A percentile compares a stretch with the other conserved stretches of the same genome.
Conservation (phyloP, 2,888 invertebrate species). For the Anthophora plumipes region DNA sequence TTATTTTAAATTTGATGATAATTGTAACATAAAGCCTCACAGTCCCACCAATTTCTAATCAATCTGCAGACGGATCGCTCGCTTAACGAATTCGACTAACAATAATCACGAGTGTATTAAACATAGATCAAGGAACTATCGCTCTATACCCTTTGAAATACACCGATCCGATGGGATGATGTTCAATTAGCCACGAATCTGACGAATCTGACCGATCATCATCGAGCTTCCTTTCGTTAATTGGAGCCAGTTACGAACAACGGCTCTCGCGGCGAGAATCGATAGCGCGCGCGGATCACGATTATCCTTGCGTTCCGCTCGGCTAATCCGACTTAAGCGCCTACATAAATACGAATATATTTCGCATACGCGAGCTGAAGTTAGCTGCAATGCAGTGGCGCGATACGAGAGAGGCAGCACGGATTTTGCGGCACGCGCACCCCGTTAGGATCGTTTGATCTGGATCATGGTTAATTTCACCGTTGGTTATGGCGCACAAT, state of each 20-base stretch:
- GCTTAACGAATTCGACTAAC: not conserved
- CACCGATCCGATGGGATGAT: too few relatives aligned
- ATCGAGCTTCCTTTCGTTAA: conserved; percentile 36
- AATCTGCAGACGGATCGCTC: not conserved
- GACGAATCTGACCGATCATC: conserved; percentile 23
- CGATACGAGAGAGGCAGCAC: conserved; percentile 34
- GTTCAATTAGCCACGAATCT: conserved; percentile 17
- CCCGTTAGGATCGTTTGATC: conserved; percentile 68
- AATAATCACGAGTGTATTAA: conserved; percentile 3
- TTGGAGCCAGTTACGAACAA: conserved; percentile 15
- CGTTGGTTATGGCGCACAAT: conserved; percentile 70
- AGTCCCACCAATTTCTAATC: too few relatives aligned
- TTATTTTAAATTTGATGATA: too few relatives aligned
- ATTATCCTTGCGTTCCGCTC: conserved; percentile 49
- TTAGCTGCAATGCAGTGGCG: conserved; percentile 56
- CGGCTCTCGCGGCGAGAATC: conserved; percentile 8
- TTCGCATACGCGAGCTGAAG: conserved; percentile 40
- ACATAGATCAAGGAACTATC: not conserved
- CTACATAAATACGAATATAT: conserved; percentile 61
- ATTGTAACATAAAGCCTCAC: too few relatives aligned
- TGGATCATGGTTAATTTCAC: conserved; percentile 73
- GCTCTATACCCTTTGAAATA: not conserved
- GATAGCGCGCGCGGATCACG: conserved; percentile 37
- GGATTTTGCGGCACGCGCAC: conserved; percentile 63
- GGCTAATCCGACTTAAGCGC: conserved; percentile 50